A percentile compares a stretch with the other conserved stretches of the same genome.
Evolutionary conservation across 2,113 vertebrate genomes (phyloP).

Genomic region (Pogona vitticeps): DNA sequence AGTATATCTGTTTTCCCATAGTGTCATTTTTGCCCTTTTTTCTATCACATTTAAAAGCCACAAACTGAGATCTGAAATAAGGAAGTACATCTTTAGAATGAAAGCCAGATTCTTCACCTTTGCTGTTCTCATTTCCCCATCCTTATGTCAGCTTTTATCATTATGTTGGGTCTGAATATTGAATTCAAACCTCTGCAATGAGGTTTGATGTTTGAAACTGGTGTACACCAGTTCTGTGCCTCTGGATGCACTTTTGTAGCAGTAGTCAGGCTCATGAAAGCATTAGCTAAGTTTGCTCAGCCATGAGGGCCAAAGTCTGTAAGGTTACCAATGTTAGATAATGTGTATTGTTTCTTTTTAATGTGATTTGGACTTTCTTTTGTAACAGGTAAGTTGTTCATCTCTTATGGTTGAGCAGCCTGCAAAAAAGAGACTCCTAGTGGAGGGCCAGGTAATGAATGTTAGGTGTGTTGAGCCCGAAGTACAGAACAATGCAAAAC

Average conservation of each 20-base stretch:
- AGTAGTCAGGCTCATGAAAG: background rate
- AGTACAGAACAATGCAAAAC: constrained; percentile 82
- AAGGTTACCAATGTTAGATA: background rate
- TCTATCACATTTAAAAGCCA: background rate
- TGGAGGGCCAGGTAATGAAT: constrained; percentile 81
- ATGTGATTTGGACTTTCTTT: constrained; percentile 46
- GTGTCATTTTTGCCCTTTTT: background rate
- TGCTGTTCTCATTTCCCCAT: background rate
- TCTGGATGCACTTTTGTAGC: background rate
- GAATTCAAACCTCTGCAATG: background rate
- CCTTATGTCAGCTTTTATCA: constrained; percentile 31
- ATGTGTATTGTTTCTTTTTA: background rate
- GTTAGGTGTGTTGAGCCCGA: constrained; percentile 83
- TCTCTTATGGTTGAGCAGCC: constrained; percentile 84
- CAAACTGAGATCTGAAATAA: background rate
- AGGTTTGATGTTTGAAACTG: constrained; percentile 13
- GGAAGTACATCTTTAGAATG: background rate
- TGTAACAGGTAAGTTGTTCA: constrained; percentile 82
- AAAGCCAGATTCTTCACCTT: background rate
- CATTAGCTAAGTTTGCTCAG: background rate
- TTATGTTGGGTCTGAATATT: constrained; percentile 1
- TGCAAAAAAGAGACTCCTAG: constrained; percentile 80
- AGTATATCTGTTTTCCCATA: background rate
- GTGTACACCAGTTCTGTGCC: constrained; percentile 13
- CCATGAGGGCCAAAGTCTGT: background rate